phyloP scores from a whole-genome alignment of 2,888 invertebrate species.

The Dolichomitus sp. region DNA sequence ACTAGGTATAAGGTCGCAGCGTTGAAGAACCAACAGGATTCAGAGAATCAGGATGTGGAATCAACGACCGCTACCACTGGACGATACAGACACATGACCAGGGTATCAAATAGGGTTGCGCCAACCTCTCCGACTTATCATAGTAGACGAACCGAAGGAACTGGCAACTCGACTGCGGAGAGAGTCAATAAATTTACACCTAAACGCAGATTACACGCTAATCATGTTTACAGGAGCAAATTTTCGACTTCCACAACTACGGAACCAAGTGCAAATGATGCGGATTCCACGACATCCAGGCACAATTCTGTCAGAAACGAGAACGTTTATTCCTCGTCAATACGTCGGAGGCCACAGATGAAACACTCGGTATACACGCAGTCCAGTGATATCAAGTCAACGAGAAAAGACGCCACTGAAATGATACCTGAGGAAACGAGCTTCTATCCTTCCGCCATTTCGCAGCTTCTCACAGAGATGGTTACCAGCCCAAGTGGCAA shows the following conservation, averaged over 20 bases:
- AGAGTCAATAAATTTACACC: constrained; percentile 77
- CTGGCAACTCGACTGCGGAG: constrained; percentile 74
- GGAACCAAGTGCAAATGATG: constrained; percentile 17
- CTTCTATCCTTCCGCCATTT: constrained; percentile 87
- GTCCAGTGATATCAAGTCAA: constrained; percentile 70
- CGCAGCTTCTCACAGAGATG: constrained; percentile 72
- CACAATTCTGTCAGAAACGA: constrained; percentile 78
- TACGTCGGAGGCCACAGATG: constrained; percentile 77
- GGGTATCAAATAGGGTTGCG: constrained; percentile 77
- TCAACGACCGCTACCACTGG: constrained; percentile 71
- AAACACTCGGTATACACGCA: constrained; percentile 73
- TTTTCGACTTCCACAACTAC: constrained; percentile 66
- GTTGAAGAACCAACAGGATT: constrained; percentile 53
- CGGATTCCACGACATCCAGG: constrained; percentile 43
- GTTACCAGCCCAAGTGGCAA: constrained; percentile 12
- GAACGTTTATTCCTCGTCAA: constrained; percentile 79
- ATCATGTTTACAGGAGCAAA: constrained; percentile 79
- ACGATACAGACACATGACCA: constrained; percentile 81
- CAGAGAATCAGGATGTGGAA: constrained; percentile 54
- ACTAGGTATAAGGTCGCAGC: constrained; percentile 44
- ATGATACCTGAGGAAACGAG: constrained; percentile 86
- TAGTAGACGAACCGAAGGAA: constrained; percentile 52
- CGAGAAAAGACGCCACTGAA: constrained; percentile 87
- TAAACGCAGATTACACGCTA: constrained; percentile 76
- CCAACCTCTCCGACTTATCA: constrained; percentile 71